Conservation (phyloP, 2,888 invertebrate species). For the Cyaniris semiargus region DNA sequence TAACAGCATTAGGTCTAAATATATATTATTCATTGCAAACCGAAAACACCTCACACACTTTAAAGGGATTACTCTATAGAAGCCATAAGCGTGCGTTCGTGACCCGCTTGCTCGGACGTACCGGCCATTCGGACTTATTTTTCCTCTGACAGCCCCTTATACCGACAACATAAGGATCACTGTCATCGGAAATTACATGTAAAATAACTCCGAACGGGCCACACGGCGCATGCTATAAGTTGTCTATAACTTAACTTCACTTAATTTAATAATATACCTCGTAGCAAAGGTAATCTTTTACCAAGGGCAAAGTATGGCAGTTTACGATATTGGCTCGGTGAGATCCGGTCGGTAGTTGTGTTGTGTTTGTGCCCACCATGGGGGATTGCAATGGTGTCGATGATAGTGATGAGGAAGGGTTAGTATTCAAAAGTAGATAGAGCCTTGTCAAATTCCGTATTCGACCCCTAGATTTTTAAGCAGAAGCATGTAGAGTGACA, state of each 20-base stretch:
- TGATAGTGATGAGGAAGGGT: slow-evolving; percentile 60
- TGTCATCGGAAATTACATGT: not conserved
- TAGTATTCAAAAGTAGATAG: slow-evolving; percentile 38
- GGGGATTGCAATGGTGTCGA: slow-evolving; percentile 68
- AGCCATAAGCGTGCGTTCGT: slow-evolving; percentile 75
- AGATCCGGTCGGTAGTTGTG: slow-evolving; percentile 56
- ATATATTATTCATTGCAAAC: slow-evolving; percentile 40
- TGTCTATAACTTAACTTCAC: slow-evolving; percentile 70
- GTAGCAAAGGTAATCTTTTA: slow-evolving; percentile 74
- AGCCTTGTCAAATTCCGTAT: not conserved
- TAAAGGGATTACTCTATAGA: slow-evolving; percentile 75
- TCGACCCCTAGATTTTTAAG: not conserved
- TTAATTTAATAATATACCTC: slow-evolving; percentile 78
- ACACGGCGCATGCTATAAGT: slow-evolving; percentile 67
- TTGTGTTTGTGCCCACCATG: slow-evolving; percentile 44
- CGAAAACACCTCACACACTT: slow-evolving; percentile 42
- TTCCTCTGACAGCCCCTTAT: slow-evolving; percentile 33
- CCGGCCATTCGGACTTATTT: not conserved
- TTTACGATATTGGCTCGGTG: slow-evolving; percentile 59
- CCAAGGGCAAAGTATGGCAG: slow-evolving; percentile 74
- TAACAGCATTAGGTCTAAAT: slow-evolving; percentile 35
- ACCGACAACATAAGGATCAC: not conserved
- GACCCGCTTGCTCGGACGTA: slow-evolving; percentile 61
- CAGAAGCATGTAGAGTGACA: not conserved
- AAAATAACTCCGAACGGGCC: slow-evolving; percentile 46